Percentiles rank a stretch among this genome's conserved stretches.
Conservation (phyloP, 2,888 invertebrate species). For the Nomada ferruginata region DNA sequence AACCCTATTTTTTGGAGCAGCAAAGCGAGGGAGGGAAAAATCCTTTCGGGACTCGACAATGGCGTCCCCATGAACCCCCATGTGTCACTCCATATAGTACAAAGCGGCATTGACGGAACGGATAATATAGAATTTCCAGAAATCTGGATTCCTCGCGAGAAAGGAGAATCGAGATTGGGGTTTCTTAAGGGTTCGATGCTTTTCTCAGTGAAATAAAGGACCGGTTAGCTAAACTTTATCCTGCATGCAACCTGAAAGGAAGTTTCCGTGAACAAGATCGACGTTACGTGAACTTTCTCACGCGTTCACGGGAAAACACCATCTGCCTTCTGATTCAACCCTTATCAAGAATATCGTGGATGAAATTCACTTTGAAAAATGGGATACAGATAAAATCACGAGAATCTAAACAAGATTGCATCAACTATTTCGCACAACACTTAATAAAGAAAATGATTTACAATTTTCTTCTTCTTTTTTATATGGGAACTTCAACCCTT, state of each 20-base stretch:
- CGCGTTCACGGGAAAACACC: conserved; percentile 55
- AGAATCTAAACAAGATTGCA: too few relatives aligned
- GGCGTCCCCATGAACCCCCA: conserved; percentile 55
- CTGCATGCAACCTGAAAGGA: conserved; percentile 57
- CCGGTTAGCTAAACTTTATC: conserved; percentile 58
- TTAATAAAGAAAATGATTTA: too few relatives aligned
- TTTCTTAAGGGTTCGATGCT: conserved; percentile 73
- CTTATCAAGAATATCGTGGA: conserved; percentile 15
- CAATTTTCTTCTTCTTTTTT: too few relatives aligned
- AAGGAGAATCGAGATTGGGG: conserved; percentile 69
- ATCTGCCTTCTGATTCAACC: conserved; percentile 38
- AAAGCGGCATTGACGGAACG: conserved; percentile 70
- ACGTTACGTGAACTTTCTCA: conserved; percentile 75
- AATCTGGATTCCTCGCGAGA: conserved; percentile 73
- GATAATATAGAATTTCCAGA: conserved; percentile 76
- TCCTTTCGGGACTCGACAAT: conserved; percentile 72
- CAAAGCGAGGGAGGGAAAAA: conserved; percentile 59
- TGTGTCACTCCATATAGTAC: conserved; percentile 72
- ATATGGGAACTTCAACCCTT: too few relatives aligned
- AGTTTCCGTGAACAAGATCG: conserved; percentile 43
- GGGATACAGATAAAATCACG: too few relatives aligned
- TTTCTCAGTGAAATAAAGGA: conserved; percentile 67
- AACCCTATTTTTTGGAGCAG: conserved; percentile 39
- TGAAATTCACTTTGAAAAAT: background rate
- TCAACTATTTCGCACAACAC: too few relatives aligned